Base-by-base conservation (phyloP, 1,140 invertebrate species). In the Onthophagus taurus region DNA sequence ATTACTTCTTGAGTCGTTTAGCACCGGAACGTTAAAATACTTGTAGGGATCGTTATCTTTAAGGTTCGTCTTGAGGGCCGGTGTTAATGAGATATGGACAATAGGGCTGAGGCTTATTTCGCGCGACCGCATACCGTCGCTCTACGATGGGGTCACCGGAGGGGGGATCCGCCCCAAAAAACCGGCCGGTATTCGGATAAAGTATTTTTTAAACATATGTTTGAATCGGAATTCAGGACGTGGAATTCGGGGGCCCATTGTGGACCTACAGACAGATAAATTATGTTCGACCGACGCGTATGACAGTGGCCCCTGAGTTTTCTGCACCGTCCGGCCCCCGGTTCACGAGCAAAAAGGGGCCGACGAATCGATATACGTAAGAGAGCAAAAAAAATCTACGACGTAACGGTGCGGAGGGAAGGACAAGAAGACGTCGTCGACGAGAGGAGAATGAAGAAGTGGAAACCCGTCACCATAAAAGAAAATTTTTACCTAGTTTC, bases 161-260 rank as follows among this genome's bases (percentile, higher is more conserved):
- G 43, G 30, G 51, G 42, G 47, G 43, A 34, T 50, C 45, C 41
- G 45, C 42, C 50, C 52, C 54, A 54, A 59, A 59, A 59, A 60
- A 60, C 52, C 49, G 48, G 51, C 46, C 50, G 56, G 52, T 57
- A 59, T 61, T 58, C 49, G 55, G 57, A 61, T 61, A 60, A 61
- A 58, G 53, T 60, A 60, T 62, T 62, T 62, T 61, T 62, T 62
- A 59, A 62, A 62, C 60, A 62, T 58, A 58, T 62, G 60, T 62
- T 57, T 52, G 57, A 53, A 52, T 53, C 45, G 58, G 60, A 61
- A 63, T 63, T 63, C 56, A 55, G 59, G 54, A 38, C 49, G 49
- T 48, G 53, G 60, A 57, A 61, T 61, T 53, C 51, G 50, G 45
- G 51, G 48, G 49, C 53, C 59, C 59, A 61, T 61, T 61, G 59